Evolutionary conservation across 2,113 vertebrate genomes (phyloP), one percentile per base, ranked within the genome.

Genomic region (Colaptes auratus): DNA sequence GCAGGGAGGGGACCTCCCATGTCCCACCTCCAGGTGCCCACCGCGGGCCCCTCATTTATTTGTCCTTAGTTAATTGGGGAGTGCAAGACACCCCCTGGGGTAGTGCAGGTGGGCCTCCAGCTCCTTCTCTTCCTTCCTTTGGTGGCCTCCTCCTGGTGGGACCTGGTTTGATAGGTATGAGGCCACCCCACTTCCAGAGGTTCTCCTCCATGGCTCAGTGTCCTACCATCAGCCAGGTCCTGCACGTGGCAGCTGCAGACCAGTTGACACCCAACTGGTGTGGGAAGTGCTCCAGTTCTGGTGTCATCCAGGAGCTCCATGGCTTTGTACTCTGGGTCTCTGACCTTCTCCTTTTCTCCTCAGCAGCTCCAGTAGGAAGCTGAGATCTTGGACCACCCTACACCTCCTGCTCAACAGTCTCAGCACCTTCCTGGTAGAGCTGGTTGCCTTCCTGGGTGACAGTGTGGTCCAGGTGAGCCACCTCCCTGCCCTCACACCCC

Each of bases 361-460:
- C 10, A 8, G 36, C 63, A 42, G 63, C 39, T 65, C 27, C 63
- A 9, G 19, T 27, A 11, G 5, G 15, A 65, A 42, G 63, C 39
- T 65, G 39, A 44, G 42, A 20, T 30, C 27, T 18, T 65, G 30
- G 7, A 7, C 36, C 27, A 10, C 7, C 27, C 63, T 28, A 20
- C 11, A 27, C 39, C 63, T 65, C 11, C 63, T 42, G 63, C 11
- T 65, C 11, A 28, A 39, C 16, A 8, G 18, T 18, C 12, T 65
- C 63, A 65, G 63, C 27, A 14, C 84, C 16, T 91, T 96, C 81
- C 56, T 95, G 2, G 58, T 89, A 10, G 78, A 95, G 83, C 48
- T 93, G 70, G 35, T 96, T 64, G 69, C 39, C 35, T 96, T 95
- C 83, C 90, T 95, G 0, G 50, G 92, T 2, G 75, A 88, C 58